phyloP scores from a whole-genome alignment of 1,140 invertebrate genomes.

The Euschistus heros region DNA sequence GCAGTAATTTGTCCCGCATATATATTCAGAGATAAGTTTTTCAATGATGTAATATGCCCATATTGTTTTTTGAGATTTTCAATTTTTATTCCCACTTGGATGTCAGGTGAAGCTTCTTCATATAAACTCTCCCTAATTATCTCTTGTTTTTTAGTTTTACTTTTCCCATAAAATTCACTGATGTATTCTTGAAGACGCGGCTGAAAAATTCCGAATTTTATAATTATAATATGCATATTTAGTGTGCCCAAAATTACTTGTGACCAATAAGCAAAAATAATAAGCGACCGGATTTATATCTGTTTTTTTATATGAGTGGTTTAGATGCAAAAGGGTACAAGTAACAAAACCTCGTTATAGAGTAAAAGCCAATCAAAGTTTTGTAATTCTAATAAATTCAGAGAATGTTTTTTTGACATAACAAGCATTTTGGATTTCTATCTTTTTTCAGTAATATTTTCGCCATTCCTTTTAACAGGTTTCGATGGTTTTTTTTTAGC shows the following conservation, averaged over 20 bases:
- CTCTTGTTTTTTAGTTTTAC: background rate
- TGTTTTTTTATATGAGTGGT: too few species aligned
- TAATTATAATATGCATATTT: background rate
- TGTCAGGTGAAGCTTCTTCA: background rate
- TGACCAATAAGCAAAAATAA: background rate
- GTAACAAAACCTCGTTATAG: too few species aligned
- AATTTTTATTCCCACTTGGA: background rate
- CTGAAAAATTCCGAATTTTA: slow-evolving; percentile 10
- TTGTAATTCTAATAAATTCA: too few species aligned
- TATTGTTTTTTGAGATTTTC: slow-evolving; percentile 17
- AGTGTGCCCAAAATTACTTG: background rate
- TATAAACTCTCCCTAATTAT: background rate
- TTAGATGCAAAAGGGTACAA: too few species aligned
- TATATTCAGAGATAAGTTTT: slow-evolving; percentile 29
- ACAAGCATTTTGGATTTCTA: too few species aligned
- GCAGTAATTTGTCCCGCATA: slow-evolving; percentile 68
- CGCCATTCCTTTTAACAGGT: too few species aligned
- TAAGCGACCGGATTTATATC: too few species aligned
- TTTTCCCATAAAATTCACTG: background rate
- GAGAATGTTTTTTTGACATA: too few species aligned
- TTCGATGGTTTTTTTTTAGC: too few species aligned
- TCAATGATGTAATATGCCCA: slow-evolving; percentile 27
- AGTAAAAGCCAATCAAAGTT: too few species aligned
- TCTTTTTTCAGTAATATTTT: too few species aligned
- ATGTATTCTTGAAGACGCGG: background rate